A percentile compares a stretch with the other conserved stretches of the same genome.
Evolutionary conservation across 2,113 vertebrate species (phyloP).

Genomic region (Sylvia atricapilla): DNA sequence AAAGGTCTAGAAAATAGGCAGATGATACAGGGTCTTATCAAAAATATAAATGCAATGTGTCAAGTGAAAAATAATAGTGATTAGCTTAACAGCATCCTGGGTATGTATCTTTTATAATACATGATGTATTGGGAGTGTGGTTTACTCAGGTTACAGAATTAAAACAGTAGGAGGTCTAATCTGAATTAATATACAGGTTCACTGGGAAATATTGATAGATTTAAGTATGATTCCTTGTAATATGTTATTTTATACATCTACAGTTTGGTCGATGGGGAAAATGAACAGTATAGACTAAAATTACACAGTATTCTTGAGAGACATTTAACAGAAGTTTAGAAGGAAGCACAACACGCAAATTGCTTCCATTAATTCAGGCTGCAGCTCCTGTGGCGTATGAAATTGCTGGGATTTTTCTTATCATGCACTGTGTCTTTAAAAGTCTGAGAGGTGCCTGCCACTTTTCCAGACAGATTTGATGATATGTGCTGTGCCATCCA

Average conservation of each 20-base stretch:
- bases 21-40: background rate
- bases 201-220: slow-evolving; percentile 28
- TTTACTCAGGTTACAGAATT: slow-evolving; percentile 41
- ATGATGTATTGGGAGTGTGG: background rate
- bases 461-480: background rate
- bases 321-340: background rate
- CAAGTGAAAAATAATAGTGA: slow-evolving; percentile 50
- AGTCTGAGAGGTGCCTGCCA: background rate
- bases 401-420: slow-evolving; percentile 30
- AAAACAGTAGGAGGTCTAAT: slow-evolving; percentile 41
- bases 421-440: background rate
- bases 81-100: slow-evolving; percentile 17
- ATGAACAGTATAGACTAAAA: background rate
- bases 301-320: background rate
- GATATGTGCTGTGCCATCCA: background rate
- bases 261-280: background rate
- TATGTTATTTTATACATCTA: background rate
- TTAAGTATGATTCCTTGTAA: slow-evolving; percentile 22
- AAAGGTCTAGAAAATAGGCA: background rate
- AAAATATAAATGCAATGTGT: background rate
- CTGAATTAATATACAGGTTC: slow-evolving; percentile 51
- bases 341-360: background rate
- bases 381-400: background rate
- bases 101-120: background rate
- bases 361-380: background rate